Evolutionary conservation across 2,888 invertebrate species (phyloP).

Genomic region (Dyspetes luteomarginatus): DNA sequence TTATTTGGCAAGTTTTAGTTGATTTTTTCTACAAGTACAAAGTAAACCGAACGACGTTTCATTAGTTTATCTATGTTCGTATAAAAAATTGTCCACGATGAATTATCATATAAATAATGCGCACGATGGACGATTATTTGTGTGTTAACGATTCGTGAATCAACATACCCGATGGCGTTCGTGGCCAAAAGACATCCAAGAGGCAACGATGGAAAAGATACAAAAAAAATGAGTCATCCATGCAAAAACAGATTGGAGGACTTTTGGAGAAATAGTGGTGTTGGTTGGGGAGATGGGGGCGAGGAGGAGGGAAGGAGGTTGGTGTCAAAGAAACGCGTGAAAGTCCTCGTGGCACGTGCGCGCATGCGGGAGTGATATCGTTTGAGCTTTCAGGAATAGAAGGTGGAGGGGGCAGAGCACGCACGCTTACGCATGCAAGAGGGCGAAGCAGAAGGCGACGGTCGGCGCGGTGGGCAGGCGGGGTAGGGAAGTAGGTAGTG

Average conservation of each 20-base stretch:
- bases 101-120: no score
- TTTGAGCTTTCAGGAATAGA: constrained; percentile 16
- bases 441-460: constrained; percentile 46
- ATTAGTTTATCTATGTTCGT: no score
- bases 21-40: no score
- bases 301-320: not conserved
- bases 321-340: constrained; percentile 35
- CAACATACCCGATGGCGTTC: not conserved
- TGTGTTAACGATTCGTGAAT: not conserved
- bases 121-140: no score
- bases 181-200: not conserved
- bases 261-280: not conserved
- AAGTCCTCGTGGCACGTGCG: constrained; percentile 57
- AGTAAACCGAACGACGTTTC: no score
- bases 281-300: not conserved
- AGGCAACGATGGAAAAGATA: not conserved
- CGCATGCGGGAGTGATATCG: constrained; percentile 51
- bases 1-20: no score
- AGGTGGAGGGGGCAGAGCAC: constrained; percentile 13
- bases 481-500: constrained; percentile 4
- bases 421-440: constrained; percentile 66
- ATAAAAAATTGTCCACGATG: no score
- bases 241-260: not conserved
- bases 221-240: not conserved
- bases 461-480: not conserved